Evolutionary conservation across 2,888 invertebrate species (phyloP), one percentile per base, ranked within the genome.

Genomic region (Amiota communis): DNA sequence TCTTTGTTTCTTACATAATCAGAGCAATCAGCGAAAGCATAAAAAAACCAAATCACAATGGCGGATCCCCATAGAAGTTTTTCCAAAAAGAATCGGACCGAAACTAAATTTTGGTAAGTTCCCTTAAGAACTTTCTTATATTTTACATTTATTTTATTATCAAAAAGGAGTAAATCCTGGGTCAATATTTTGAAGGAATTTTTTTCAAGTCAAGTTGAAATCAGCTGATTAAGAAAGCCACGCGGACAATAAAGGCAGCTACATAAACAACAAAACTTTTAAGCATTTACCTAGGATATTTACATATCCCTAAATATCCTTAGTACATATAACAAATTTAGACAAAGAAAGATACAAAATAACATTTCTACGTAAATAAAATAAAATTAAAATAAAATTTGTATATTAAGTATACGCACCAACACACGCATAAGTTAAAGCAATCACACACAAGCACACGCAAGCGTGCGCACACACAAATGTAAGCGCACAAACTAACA

Each of bases 1-100:
- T 67, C 15, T 17, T 49, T 51, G n/a, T 36, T 23, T 67, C 51
- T 67, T 67, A 67, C 67, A 67, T 67, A 67, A 67, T 67, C 67
- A 67, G 51, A 47, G 9, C 61, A 20, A 36, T 36, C 36, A 36
- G 36, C 36, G 20, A 8, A 61, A 61, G 20, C 61, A 17, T 8
- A 61, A 12, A 10, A 23, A 9, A 61, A 65, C 49, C 17, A 65
- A 17, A 17, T 20, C 15, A 57, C 57, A 57, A 57, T 57, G 57
- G 57, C 57, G 57, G 53, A 53, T 36, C 36, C 36, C 36, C 36
- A 36, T 36, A 53, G 53, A n/a, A 53, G 53, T 57, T 17, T 36
- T 36, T 6, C 36, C 2, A 36, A 36, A 36, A 36, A 36, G 36
- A 51, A 51, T 51, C 12, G 36, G 36, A 36, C 10, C 12, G 6